Evolutionary conservation across 2,113 vertebrate species (phyloP), one percentile per base, ranked within the genome.

Genomic region (Orientallactaga bullata): DNA sequence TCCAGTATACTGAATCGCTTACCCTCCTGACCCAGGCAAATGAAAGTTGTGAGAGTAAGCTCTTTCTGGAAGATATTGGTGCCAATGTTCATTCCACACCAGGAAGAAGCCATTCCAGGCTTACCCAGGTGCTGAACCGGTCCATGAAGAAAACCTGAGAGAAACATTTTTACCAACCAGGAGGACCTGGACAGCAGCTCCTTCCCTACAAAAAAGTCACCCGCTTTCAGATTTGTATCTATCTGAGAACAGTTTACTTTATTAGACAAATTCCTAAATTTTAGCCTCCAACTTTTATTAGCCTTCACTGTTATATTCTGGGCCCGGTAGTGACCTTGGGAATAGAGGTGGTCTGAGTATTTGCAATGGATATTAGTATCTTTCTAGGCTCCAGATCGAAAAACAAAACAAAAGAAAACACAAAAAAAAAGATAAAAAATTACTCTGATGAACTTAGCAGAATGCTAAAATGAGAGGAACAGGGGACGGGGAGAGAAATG

Each of bases 361-460:
- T 85, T 73, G 7, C 61, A 55, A 30, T 28, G 39, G 71, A 6
- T 77, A 42, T 81, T 26, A 17, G 17, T 37, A 42, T 35, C 81
- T 85, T 76, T 90, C 13, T 39, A 24, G 26, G 7, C 28, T 39
- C n/a, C 4, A 60, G n/a, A n/a, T n/a, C n/a, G n/a, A n/a, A n/a
- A n/a, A n/a, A n/a, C n/a, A n/a, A n/a, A n/a, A n/a, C n/a, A n/a
- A n/a, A n/a, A n/a, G n/a, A n/a, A n/a, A n/a, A n/a, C n/a, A n/a
- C n/a, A n/a, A n/a, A 32, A 35, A 10, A 7, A 17, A 47, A 30
- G n/a, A 28, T 18, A 18, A 37, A 39, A 55, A 83, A 17, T 28
- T 24, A 5, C 79, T 72, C 60, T 35, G 78, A 97, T 96, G 94
- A 94, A 96, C 76, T 96, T 91, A 89, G 63, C 91, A 96, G 82